Base-by-base conservation (phyloP, 1,140 invertebrate species). In the Bradysia coprophila region DNA sequence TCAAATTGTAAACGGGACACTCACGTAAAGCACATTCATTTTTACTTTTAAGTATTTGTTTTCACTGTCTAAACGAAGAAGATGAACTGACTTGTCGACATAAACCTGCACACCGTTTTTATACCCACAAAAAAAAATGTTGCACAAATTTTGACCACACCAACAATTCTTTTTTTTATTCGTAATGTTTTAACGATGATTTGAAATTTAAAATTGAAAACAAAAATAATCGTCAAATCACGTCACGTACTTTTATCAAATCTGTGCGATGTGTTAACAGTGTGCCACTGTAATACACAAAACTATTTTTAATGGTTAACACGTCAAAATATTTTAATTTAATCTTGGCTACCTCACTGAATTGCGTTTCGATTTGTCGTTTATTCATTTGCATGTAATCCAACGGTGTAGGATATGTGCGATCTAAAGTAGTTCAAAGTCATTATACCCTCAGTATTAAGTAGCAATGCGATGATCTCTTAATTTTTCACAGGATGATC, bases 21-120 rank as follows among this genome's bases (percentile, higher is more conserved):
- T 59, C 51, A 59, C 57, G 50, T 51, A 49, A 48, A 59, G 44
- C 50, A 54, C 53, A 59, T 55, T 59, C 57, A 60, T 59, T 60
- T 54, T 59, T 40, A 28, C 18, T 46, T 49, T 51, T 59, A 54
- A 48, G 52, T 51, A 31, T 46, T 45, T 48, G 48, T 57, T 60
- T 46, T 52, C 53, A 60, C 57, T 46, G 54, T 60, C 49, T 54
- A 52, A 54, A 58, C 44, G 51, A 49, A 51, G 47, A 57, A 59
- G 55, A 48, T 57, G 46, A 59, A 60, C 57, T 60, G 57, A 60
- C 55, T 56, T 60, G 41, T 51, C 42, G 40, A 53, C 18, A n/a
- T 10, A 6, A 13, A 5, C 11, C 33, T 4, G n/a, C 11, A 13
- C 3, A 21, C 38, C 46, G 45, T 53, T 58, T 59, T 59, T 59